Base-by-base conservation (phyloP, 1,140 invertebrate species). In the Camponotus pennsylvanicus region DNA sequence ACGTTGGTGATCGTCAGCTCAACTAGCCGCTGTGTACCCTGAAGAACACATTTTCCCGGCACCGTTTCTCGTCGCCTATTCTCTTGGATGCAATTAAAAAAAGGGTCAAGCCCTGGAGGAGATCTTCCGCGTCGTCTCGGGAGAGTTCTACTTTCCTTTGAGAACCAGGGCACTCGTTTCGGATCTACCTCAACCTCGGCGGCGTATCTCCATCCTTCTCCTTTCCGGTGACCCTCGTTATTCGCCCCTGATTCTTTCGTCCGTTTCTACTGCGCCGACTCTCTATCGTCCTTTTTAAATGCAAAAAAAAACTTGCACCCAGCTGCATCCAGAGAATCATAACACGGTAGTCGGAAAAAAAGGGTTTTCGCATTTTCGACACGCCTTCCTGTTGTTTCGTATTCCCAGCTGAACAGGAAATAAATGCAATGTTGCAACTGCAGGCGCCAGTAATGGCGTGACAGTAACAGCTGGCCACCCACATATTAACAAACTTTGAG, bases 401-500 rank as follows among this genome's bases (percentile, higher is more conserved):
- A 45, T 71, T 45, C 7, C 21, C 76, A 37, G 52, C 77, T 49
- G 88, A 32, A 79, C 84, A 21, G n/a, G 9, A 55, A 75, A 90
- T 87, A 87, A 89, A 90, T 66, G 59, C 42, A 18, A 87, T 32
- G 70, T 71, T n/a, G 52, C 66, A 83, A 86, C 76, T 73, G 52
- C 52, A 18, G 55, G 21, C 55, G 69, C 34, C 49, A 69, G 79
- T 84, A 89, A 90, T 88, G 70, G 69, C 83, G 40, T 42, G 18
- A 83, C 49, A 70, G 88, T 90, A 90, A 92, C 92, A 92, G 82
- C 88, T 93, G 92, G 82, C 59, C 86, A 67, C 84, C 85, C 80
- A 88, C 87, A 91, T 93, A 92, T 93, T 91, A 90, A 91, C 91
- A 91, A 93, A 93, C 90, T 93, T 93, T 52, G 77, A 86, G 76